Evolutionary conservation across 2,888 invertebrate genomes (phyloP).

Genomic region (Eupelmus urozonus): DNA sequence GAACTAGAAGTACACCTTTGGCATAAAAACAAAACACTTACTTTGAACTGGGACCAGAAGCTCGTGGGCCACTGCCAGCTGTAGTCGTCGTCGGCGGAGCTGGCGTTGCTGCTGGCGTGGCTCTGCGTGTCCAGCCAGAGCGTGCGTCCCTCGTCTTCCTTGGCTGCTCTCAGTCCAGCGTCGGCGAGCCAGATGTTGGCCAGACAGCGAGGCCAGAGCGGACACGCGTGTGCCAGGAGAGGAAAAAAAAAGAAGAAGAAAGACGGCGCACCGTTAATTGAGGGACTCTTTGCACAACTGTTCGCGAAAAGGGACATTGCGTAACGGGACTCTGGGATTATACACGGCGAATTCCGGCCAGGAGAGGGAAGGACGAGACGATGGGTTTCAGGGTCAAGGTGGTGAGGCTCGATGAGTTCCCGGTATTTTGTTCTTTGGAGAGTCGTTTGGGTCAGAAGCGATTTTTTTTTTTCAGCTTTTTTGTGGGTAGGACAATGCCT

Average conservation of each 20-base stretch:
- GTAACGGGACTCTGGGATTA: not conserved
- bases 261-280: conserved; percentile 17
- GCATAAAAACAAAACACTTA: conserved; percentile 70
- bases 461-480: no score
- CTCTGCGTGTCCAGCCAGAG: conserved; percentile 86
- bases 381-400: conserved; percentile 24
- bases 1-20: no score
- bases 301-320: no score
- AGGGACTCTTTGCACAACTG: no score
- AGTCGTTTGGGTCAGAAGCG: no score
- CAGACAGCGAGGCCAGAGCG: no score
- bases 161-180: conserved; percentile 70
- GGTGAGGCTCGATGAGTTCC: not conserved
- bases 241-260: not conserved
- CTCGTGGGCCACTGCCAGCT: conserved; percentile 87
- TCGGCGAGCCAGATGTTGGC: conserved; percentile 32
- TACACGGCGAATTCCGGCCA: not conserved
- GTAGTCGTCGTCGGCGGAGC: conserved; percentile 83
- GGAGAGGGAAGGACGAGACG: not conserved
- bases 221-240: no score
- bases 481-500: no score
- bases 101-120: conserved; percentile 82
- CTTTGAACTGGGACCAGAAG: conserved; percentile 88
- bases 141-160: conserved; percentile 83
- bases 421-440: no score